Conservation (phyloP, 2,113 vertebrate genomes). For the Barnardius zonarius region DNA sequence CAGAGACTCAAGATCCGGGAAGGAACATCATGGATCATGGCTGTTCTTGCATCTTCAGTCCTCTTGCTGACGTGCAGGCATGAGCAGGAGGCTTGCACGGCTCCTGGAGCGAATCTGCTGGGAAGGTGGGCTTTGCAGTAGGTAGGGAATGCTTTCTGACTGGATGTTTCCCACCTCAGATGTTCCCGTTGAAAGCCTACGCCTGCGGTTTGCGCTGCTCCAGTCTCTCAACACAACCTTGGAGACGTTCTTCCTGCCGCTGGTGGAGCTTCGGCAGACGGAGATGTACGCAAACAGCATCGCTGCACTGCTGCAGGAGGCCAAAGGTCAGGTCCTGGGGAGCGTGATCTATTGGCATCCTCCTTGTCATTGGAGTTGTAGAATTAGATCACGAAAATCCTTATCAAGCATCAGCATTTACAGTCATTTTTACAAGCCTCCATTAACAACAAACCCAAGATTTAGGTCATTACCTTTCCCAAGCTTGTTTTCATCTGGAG, state of each 20-base stretch:
- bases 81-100: no score
- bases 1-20: not conserved
- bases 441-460: not conserved
- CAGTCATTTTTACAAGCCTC: not conserved
- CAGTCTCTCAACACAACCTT: conserved; percentile 94
- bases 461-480: not conserved
- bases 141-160: not conserved
- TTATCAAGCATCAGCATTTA: fast-evolving
- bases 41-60: not conserved
- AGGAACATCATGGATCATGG: fast-evolving
- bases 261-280: conserved; percentile 93
- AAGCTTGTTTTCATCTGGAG: not conserved
- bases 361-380: not conserved
- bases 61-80: not conserved
- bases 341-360: not conserved
- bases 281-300: conserved; percentile 87
- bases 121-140: not conserved
- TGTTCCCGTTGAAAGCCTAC: conserved; percentile 89
- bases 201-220: conserved; percentile 91
- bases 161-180: conserved; percentile 63
- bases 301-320: conserved; percentile 85
- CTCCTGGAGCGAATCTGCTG: not conserved
- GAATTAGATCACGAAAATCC: not conserved
- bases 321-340: conserved; percentile 82
- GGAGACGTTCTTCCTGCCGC: conserved; percentile 93